These are phyloP conservation scores for Sinella curviseta DNA, from an alignment of 1,140 invertebrate genomes.

Conservation along the genomic window DNA sequence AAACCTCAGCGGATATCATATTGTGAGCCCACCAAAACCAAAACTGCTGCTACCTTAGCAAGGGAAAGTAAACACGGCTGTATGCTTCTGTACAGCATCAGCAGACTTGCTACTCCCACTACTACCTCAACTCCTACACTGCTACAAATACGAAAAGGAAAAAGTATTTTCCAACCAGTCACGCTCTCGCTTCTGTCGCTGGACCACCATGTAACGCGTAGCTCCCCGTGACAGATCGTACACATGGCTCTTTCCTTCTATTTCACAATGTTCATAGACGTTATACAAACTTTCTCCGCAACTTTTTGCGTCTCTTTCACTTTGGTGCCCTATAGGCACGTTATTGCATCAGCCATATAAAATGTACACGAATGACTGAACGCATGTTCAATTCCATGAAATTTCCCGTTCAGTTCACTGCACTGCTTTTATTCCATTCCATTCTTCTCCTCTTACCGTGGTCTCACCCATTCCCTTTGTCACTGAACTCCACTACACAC, in stretches of 20 bases:
- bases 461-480: neutral
- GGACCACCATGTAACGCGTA: neutral
- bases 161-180: too few species aligned
- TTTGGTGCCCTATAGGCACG: neutral
- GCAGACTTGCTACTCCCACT: neutral
- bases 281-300: neutral
- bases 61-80: neutral
- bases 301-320: neutral
- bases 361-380: neutral
- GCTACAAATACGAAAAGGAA: neutral
- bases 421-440: slow-evolving; percentile 14
- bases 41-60: neutral
- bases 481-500: neutral
- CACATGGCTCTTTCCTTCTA: neutral
- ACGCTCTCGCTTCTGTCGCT: neutral
- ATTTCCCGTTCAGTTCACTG: neutral
- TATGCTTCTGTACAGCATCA: neutral
- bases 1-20: neutral
- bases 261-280: neutral
- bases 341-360: neutral
- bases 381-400: neutral
- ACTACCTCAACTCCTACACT: neutral
- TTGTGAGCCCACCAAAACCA: neutral
- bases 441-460: neutral
- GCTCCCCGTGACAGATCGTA: neutral